phyloP scores from a whole-genome alignment of 2,888 invertebrate genomes.

The Coecobrya sp. region DNA sequence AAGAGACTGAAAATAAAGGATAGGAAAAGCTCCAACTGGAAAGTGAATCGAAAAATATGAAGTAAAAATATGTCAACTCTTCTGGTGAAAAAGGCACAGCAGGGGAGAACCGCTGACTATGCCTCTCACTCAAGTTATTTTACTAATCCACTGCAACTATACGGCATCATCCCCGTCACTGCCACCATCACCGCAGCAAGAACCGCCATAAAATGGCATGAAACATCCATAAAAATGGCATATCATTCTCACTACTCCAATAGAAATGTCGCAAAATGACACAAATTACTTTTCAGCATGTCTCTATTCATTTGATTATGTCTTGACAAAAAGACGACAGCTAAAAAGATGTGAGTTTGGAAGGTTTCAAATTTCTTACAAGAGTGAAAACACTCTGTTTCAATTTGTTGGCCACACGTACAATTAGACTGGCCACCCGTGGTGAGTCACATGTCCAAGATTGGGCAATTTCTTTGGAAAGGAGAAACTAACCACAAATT shows the following conservation, averaged over 20 bases:
- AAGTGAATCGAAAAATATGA: constrained; percentile 64
- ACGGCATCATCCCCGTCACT: not conserved
- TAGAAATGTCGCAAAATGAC: not conserved
- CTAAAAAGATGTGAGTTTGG: not conserved
- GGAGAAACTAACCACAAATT: too few relatives aligned
- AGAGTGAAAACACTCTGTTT: too few relatives aligned
- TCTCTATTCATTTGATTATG: not conserved
- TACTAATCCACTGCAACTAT: not conserved
- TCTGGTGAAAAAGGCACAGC: constrained; percentile 48
- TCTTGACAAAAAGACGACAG: not conserved
- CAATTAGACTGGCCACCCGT: too few relatives aligned
- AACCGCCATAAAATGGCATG: not conserved
- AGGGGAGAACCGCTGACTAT: constrained; percentile 6
- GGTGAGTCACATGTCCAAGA: too few relatives aligned
- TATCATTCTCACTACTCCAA: not conserved
- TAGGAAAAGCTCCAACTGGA: constrained; percentile 3
- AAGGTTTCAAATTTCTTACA: too few relatives aligned
- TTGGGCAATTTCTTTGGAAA: too few relatives aligned
- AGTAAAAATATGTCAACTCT: constrained; percentile 41
- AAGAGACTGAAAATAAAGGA: constrained; percentile 1
- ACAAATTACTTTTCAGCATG: not conserved
- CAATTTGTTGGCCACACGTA: too few relatives aligned
- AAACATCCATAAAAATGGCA: constrained; percentile 42
- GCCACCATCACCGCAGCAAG: not conserved
- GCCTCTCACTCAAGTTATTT: not conserved